Base-by-base conservation (phyloP, 2,113 vertebrate species). In the Myocastor coypus region DNA sequence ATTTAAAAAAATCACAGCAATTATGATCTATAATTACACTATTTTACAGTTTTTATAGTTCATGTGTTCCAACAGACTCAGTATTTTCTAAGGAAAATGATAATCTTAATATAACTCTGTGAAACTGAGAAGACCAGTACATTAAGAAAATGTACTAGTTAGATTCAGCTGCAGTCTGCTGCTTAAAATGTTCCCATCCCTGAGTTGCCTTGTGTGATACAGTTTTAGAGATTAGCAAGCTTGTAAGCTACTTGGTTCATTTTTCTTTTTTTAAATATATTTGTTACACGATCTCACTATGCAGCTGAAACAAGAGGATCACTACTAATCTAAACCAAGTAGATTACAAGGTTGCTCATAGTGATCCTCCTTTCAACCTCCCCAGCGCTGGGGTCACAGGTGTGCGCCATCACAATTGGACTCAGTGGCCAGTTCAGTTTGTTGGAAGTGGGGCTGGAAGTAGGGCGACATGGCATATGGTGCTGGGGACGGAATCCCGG, bases 31-130 rank as follows among this genome's bases (percentile, higher is more conserved):
- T 28, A 59, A 30, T n/a, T 24, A 83, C 0, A 95, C n/a, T 37
- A 86, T n/a, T 93, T 87, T 82, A 64, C 66, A 57, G 6, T 34
- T 88, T 95, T 91, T 91, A 55, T 77, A 28, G 13, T 40, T 94
- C 46, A 93, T 66, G 10, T 50, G 11, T 63, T 77, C 93, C 4
- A 88, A 61, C 2, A 96, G 63, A 88, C 11, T 69, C 34, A 87
- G 9, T 37, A 71, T 75, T 84, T 94, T 71, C 64, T 84, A 90
- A 77, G 85, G 57, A 71, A 97, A 95, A 83, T 73, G 46, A 94
- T 94, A 96, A 95, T 63, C 68, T 68, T 90, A 32, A n/a, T 68
- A 84, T 46, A 85, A 55, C 63, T 94, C 26, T 46, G 34, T 77
- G 71, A 95, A 90, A 68, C 1, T 66, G 52, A 96, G 26, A 91